Conservation (phyloP, 92 coral and sea anemone species). For the Pocillopora meandrina region DNA sequence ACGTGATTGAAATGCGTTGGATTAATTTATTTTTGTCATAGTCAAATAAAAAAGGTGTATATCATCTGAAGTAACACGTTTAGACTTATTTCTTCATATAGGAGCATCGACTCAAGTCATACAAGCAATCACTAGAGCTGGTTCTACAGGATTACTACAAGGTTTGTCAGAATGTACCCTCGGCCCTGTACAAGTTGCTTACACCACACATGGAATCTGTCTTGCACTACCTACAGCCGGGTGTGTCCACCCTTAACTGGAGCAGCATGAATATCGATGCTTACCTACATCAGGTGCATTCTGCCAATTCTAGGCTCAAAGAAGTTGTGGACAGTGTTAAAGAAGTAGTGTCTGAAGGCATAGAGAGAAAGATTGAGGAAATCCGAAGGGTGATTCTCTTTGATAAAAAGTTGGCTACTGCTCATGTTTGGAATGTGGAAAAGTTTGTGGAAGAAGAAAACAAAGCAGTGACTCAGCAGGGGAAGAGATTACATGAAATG, state of each 20-base stretch:
- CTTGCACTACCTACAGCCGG: slow-evolving; percentile 93
- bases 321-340: slow-evolving; percentile 83
- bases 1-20: too few relatives aligned
- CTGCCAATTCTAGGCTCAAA: slow-evolving; percentile 83
- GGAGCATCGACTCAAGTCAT: slow-evolving; percentile 94
- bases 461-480: slow-evolving; percentile 68
- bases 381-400: slow-evolving; percentile 79
- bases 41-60: too few relatives aligned
- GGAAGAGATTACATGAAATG: slow-evolving; percentile 69
- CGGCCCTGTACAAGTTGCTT: slow-evolving; percentile 72
- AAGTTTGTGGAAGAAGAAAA: slow-evolving; percentile 71
- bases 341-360: slow-evolving; percentile 71
- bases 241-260: slow-evolving; percentile 92
- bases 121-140: slow-evolving; percentile 93
- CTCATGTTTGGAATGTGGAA: slow-evolving; percentile 82
- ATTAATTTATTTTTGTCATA: too few relatives aligned
- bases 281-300: slow-evolving; percentile 94
- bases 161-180: slow-evolving; percentile 84
- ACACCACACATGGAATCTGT: slow-evolving; percentile 97
- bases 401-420: slow-evolving; percentile 84
- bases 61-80: too few relatives aligned
- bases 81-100: slow-evolving; percentile 9
- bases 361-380: slow-evolving; percentile 73
- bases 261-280: slow-evolving; percentile 99
- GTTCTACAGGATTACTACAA: slow-evolving; percentile 85